phyloP scores from a whole-genome alignment of 2,888 invertebrate genomes.

The Theretra japonica region DNA sequence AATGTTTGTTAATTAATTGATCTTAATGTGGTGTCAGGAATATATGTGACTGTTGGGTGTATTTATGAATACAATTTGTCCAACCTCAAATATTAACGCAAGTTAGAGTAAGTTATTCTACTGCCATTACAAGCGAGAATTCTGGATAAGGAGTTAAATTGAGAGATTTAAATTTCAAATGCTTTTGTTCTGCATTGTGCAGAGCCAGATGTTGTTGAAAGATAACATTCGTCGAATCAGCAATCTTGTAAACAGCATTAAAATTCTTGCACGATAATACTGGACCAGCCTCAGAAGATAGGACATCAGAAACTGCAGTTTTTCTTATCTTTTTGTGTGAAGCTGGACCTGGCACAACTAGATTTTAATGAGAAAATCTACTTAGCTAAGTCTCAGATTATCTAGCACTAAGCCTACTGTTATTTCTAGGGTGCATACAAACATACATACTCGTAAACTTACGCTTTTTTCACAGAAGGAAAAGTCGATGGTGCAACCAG shows the following conservation, averaged over 20 bases:
- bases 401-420: neutral
- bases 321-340: neutral
- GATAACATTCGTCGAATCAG: neutral
- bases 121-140: neutral
- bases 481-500: too few relatives aligned
- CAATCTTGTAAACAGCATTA: neutral
- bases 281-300: neutral
- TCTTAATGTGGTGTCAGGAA: too few relatives aligned
- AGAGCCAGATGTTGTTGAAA: neutral
- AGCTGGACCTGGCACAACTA: neutral
- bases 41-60: too few relatives aligned
- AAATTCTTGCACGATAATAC: neutral
- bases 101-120: neutral
- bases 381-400: too few relatives aligned
- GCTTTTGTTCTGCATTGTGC: neutral
- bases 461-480: too few relatives aligned
- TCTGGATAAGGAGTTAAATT: neutral
- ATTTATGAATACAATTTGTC: too few relatives aligned
- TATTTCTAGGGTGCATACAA: neutral
- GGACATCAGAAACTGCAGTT: neutral
- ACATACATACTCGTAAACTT: too few relatives aligned
- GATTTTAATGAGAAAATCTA: neutral
- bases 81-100: neutral
- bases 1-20: too few relatives aligned
- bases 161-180: neutral